Percentiles rank a stretch among this genome's conserved stretches.
Conservation (phyloP, 2,113 vertebrate genomes). For the Atrichornis clamosus region DNA sequence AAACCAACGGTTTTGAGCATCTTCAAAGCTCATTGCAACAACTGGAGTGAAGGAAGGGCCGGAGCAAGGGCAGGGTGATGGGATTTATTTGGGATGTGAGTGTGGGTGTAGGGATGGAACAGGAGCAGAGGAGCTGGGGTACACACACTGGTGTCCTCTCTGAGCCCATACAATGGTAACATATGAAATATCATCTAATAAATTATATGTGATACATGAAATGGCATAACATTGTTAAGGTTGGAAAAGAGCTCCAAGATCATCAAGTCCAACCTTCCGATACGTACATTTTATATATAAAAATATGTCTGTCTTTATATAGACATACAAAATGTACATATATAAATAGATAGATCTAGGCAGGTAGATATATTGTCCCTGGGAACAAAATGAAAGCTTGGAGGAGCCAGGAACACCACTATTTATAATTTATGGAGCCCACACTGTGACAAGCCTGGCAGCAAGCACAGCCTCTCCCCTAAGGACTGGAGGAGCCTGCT, state of each 20-base stretch:
- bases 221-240: neutral
- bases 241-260: neutral
- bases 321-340: too few relatives aligned
- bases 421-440: constrained; percentile 1
- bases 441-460: neutral
- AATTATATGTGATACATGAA: neutral
- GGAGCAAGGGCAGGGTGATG: accelerated
- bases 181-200: accelerated
- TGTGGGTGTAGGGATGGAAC: accelerated
- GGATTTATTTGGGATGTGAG: neutral
- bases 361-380: neutral
- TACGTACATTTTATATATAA: too few relatives aligned
- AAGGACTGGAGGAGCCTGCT: neutral
- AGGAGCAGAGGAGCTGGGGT: neutral
- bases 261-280: neutral
- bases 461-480: neutral
- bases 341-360: accelerated
- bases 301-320: neutral
- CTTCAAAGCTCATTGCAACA: neutral
- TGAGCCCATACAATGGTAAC: accelerated
- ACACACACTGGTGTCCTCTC: neutral
- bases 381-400: neutral
- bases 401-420: neutral
- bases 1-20: neutral
- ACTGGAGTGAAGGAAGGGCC: neutral